Evolutionary conservation across 2,888 invertebrate genomes (phyloP).

Genomic region (Mesopsocus fuscifrons): DNA sequence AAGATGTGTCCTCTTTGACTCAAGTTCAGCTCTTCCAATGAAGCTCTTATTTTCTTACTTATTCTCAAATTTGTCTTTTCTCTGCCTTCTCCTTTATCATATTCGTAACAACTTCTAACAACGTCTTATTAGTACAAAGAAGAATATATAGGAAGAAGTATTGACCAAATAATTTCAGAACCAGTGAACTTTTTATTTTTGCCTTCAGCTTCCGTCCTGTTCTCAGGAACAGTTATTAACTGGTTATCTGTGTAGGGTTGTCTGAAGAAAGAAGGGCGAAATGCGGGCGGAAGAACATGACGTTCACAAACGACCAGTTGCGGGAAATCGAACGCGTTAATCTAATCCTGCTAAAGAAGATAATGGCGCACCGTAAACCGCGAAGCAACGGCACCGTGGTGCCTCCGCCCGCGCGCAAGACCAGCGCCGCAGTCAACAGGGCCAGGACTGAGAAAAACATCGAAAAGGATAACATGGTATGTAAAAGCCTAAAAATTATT

Average conservation of each 20-base stretch:
- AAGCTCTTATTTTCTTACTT: too few species aligned
- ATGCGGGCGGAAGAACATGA: conserved; percentile 13
- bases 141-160: too few species aligned
- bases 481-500: conserved; percentile 9
- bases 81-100: too few species aligned
- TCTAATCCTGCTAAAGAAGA: conserved; percentile 15
- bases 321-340: conserved; percentile 16
- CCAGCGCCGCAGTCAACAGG: conserved; percentile 17
- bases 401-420: conserved; percentile 10
- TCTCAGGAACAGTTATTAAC: too few species aligned
- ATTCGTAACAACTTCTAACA: too few species aligned
- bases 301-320: conserved; percentile 16
- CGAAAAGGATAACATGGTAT: conserved; percentile 16
- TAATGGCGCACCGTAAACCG: conserved; percentile 13
- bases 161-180: too few species aligned
- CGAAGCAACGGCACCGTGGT: conserved; percentile 4
- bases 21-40: too few species aligned
- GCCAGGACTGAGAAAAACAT: conserved; percentile 15
- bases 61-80: too few species aligned
- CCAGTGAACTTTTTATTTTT: too few species aligned
- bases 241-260: conserved; percentile 4
- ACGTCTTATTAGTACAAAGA: too few species aligned
- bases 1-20: too few species aligned
- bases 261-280: conserved; percentile 4
- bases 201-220: too few species aligned